Conservation (phyloP, 2,113 vertebrate genomes). For the Dolichotis patagonum region DNA sequence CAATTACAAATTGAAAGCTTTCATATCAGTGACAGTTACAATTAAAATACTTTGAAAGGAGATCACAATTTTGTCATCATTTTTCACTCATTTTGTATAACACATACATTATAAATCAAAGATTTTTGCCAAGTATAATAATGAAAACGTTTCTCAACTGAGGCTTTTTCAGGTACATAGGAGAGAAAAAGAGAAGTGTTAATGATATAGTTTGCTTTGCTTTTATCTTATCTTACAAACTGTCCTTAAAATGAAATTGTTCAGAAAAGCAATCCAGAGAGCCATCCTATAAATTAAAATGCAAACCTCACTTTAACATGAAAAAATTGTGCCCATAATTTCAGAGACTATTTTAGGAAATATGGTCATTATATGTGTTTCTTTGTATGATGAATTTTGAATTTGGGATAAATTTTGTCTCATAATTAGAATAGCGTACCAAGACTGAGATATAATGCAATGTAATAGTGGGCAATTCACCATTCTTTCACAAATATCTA, state of each 20-base stretch:
- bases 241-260: conserved; percentile 45
- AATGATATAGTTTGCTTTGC: conserved; percentile 23
- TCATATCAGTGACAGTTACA: not conserved
- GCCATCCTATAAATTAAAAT: conserved; percentile 58
- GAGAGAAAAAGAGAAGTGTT: not conserved
- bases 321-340: conserved; percentile 63
- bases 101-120: not conserved
- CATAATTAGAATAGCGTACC: conserved; percentile 41
- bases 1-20: not conserved
- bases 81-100: not conserved
- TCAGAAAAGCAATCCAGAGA: conserved; percentile 55
- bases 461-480: not conserved
- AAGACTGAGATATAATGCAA: not conserved
- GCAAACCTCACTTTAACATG: conserved; percentile 53
- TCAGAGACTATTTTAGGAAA: conserved; percentile 71
- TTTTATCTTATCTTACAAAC: conserved; percentile 66
- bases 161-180: not conserved
- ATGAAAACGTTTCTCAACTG: conserved; percentile 6
- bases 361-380: conserved; percentile 51
- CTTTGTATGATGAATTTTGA: conserved; percentile 63
- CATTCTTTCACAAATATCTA: conserved; percentile 44
- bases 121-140: conserved; percentile 18
- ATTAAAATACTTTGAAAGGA: not conserved
- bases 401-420: conserved; percentile 56
- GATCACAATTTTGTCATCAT: not conserved